Percentiles rank a stretch among this genome's conserved stretches.
These are phyloP conservation scores for Neoascia interrupta DNA, from an alignment of 2,888 invertebrate genomes.

Conservation along the genomic window DNA sequence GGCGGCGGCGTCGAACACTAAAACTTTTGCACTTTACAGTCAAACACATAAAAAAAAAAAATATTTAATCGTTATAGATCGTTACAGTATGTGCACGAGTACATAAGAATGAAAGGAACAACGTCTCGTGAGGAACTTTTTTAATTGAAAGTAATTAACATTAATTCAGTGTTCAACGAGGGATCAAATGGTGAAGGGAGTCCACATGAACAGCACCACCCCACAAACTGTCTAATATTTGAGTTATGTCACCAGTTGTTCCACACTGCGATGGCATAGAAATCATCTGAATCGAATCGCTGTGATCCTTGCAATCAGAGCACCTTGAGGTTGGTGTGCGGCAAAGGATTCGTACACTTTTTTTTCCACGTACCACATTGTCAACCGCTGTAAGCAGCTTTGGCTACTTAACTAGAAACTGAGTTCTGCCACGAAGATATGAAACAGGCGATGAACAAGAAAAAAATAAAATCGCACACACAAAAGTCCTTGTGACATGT, in stretches of 20 bases:
- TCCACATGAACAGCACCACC: too few relatives aligned
- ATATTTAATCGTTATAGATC: slow-evolving; percentile 42
- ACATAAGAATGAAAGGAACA: slow-evolving; percentile 37
- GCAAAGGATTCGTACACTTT: too few relatives aligned
- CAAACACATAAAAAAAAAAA: slow-evolving; percentile 40
- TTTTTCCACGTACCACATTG: neutral
- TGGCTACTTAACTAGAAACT: slow-evolving; percentile 16
- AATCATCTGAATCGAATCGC: too few relatives aligned
- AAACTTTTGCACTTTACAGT: slow-evolving; percentile 66
- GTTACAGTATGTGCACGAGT: slow-evolving; percentile 4
- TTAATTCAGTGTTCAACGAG: slow-evolving; percentile 48
- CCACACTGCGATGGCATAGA: too few relatives aligned
- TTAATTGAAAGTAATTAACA: slow-evolving; percentile 68
- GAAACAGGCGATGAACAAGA: neutral
- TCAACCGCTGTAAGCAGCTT: neutral
- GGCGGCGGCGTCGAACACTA: slow-evolving; percentile 34
- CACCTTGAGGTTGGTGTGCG: neutral
- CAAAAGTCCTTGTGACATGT: slow-evolving; percentile 36
- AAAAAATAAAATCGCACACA: too few relatives aligned
- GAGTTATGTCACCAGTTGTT: slow-evolving; percentile 37
- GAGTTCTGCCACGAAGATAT: slow-evolving; percentile 1
- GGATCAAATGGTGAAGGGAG: neutral
- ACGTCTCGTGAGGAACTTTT: slow-evolving; percentile 53
- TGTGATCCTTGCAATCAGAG: neutral
- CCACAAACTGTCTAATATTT: slow-evolving; percentile 23